A percentile compares a stretch with the other conserved stretches of the same genome.
phyloP scores from a whole-genome alignment of 2,797 vertebrate genomes.

The Oophaga sylvatica region DNA sequence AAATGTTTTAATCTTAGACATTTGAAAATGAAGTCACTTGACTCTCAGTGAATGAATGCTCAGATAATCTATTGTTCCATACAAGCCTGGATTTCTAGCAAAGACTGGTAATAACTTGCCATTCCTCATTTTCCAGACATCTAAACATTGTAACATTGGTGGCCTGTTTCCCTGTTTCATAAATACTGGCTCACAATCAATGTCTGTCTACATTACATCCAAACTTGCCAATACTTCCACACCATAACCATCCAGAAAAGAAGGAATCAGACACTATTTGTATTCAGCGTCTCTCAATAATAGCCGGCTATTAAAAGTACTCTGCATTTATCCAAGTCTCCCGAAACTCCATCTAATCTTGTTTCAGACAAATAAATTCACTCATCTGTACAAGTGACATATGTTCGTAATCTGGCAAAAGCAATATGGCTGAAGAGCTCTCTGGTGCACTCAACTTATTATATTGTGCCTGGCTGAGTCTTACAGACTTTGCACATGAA shows the following conservation, averaged over 20 bases:
- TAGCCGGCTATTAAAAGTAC: conserved; percentile 13
- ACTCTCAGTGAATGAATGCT: background rate
- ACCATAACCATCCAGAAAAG: conserved; percentile 5
- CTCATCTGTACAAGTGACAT: conserved; percentile 29
- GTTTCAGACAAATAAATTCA: conserved; percentile 31
- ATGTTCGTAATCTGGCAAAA: conserved; percentile 37
- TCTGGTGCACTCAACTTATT: conserved; percentile 25
- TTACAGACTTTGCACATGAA: conserved; percentile 22
- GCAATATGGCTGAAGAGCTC: conserved; percentile 28
- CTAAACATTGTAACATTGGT: conserved; percentile 4
- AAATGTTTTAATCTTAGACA: conserved; percentile 14
- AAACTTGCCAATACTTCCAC: conserved; percentile 27
- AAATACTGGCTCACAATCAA: conserved; percentile 29
- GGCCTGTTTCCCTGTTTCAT: background rate
- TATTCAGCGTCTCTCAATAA: conserved; percentile 12
- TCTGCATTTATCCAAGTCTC: conserved; percentile 5
- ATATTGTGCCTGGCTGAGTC: background rate
- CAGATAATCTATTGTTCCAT: background rate
- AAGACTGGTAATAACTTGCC: background rate
- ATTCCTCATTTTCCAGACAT: background rate
- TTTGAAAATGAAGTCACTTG: background rate
- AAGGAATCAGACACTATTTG: conserved; percentile 13
- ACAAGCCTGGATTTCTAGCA: background rate
- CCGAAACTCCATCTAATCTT: conserved; percentile 30
- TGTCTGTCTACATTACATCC: conserved; percentile 15